phyloP scores from a whole-genome alignment of 2,797 vertebrate species.

The Gymnothorax javanicus region DNA sequence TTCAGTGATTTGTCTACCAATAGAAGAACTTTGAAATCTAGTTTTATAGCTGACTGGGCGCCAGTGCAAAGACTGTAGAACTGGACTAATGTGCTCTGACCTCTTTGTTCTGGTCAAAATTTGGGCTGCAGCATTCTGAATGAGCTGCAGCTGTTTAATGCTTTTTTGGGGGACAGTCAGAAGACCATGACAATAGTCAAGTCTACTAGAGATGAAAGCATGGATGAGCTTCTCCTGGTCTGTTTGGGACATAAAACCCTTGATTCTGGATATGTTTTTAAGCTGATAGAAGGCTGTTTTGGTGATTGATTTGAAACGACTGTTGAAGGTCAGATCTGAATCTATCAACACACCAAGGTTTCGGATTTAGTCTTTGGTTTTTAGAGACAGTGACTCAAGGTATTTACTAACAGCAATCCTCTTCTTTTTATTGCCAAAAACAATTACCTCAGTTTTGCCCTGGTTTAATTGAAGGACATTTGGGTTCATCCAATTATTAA shows the following conservation, averaged over 20 bases:
- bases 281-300: too few species aligned
- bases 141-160: neutral
- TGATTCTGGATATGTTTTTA: too few species aligned
- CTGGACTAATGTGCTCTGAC: too few species aligned
- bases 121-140: neutral
- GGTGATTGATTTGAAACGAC: too few species aligned
- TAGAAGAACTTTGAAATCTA: too few species aligned
- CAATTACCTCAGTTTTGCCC: neutral
- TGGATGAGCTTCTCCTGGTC: too few species aligned
- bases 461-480: neutral
- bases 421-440: constrained; percentile 16
- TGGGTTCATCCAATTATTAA: constrained; percentile 13
- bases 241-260: too few species aligned
- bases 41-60: too few species aligned
- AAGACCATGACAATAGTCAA: neutral
- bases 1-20: too few species aligned
- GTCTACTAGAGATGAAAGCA: neutral
- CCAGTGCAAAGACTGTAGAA: too few species aligned
- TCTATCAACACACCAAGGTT: neutral
- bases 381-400: neutral
- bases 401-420: neutral
- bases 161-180: neutral
- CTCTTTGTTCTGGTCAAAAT: neutral
- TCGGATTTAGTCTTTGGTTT: neutral
- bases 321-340: neutral